Percentiles rank a stretch among this genome's conserved stretches.
Conservation (phyloP, 2,888 invertebrate genomes). For the Lissocephala sabroskyi region DNA sequence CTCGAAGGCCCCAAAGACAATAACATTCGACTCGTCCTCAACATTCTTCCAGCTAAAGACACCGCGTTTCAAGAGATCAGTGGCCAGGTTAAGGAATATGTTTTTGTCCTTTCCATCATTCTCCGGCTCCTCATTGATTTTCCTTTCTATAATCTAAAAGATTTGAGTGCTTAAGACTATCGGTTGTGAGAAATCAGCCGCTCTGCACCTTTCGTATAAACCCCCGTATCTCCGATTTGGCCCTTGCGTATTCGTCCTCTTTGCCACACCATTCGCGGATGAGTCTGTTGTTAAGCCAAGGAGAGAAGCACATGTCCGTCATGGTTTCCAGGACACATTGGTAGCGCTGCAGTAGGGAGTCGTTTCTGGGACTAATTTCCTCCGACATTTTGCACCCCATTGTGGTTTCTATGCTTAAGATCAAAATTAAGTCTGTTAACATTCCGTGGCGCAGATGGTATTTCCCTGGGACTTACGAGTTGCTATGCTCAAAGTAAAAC, state of each 20-base stretch:
- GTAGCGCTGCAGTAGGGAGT: slow-evolving; percentile 50
- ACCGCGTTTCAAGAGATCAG: slow-evolving; percentile 51
- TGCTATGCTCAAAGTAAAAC: slow-evolving; percentile 58
- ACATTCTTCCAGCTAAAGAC: slow-evolving; percentile 60
- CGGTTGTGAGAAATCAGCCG: slow-evolving; percentile 4
- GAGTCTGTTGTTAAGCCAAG: slow-evolving; percentile 52
- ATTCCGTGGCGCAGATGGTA: too few species aligned
- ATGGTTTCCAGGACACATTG: slow-evolving; percentile 59
- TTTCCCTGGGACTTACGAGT: slow-evolving; percentile 51
- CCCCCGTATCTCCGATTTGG: slow-evolving; percentile 48
- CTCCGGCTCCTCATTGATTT: slow-evolving; percentile 32
- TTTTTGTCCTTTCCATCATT: slow-evolving; percentile 29
- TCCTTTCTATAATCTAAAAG: slow-evolving; percentile 40
- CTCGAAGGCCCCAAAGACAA: slow-evolving; percentile 69
- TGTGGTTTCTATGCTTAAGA: slow-evolving; percentile 56
- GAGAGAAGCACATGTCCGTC: slow-evolving; percentile 66
- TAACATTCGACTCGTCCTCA: slow-evolving; percentile 63
- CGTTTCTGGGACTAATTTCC: slow-evolving; percentile 27
- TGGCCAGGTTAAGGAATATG: slow-evolving; percentile 55
- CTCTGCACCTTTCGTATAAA: slow-evolving; percentile 57
- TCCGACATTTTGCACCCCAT: slow-evolving; percentile 62
- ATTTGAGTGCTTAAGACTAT: neutral
- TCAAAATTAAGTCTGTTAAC: too few species aligned
- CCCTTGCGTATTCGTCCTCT: slow-evolving; percentile 39
- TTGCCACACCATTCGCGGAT: slow-evolving; percentile 43